Conservation (phyloP, 2,888 invertebrate species). For the Sphaerophoria taeniata region DNA sequence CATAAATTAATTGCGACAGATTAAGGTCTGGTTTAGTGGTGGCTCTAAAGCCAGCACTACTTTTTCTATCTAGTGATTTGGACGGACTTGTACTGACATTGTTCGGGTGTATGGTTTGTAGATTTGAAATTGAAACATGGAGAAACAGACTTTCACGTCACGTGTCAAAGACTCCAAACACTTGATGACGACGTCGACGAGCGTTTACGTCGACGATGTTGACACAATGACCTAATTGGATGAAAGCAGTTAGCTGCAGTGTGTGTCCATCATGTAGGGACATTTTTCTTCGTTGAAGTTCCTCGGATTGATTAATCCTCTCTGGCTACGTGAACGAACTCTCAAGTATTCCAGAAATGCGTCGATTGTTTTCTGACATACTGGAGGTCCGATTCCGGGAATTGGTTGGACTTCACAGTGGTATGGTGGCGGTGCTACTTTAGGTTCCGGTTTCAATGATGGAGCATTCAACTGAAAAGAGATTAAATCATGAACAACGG, state of each 20-base stretch:
- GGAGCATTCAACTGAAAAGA: constrained; percentile 35
- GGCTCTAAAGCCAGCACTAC: constrained; percentile 9
- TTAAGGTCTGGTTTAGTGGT: constrained; percentile 18
- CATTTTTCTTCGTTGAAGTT: constrained; percentile 76
- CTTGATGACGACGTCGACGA: too few relatives aligned
- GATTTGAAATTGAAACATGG: not conserved
- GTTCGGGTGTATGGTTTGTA: constrained; percentile 6
- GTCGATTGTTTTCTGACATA: constrained; percentile 83
- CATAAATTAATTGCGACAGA: constrained; percentile 59
- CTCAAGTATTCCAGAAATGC: constrained; percentile 84
- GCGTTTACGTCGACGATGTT: too few relatives aligned
- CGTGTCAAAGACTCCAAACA: too few relatives aligned
- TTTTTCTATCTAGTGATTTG: constrained; percentile 18
- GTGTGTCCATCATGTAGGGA: constrained; percentile 75
- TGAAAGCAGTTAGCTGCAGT: too few relatives aligned
- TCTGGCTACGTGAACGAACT: constrained; percentile 71
- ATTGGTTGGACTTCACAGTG: constrained; percentile 83
- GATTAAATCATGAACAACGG: not conserved
- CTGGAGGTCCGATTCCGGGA: constrained; percentile 86
- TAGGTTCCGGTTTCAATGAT: constrained; percentile 10
- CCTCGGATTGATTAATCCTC: constrained; percentile 75
- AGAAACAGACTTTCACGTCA: too few relatives aligned
- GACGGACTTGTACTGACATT: constrained; percentile 47
- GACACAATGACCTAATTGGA: constrained; percentile 18
- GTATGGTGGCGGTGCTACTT: constrained; percentile 58